Evolutionary conservation across 2,113 vertebrate species (phyloP).

Genomic region (Elanus axillaris): DNA sequence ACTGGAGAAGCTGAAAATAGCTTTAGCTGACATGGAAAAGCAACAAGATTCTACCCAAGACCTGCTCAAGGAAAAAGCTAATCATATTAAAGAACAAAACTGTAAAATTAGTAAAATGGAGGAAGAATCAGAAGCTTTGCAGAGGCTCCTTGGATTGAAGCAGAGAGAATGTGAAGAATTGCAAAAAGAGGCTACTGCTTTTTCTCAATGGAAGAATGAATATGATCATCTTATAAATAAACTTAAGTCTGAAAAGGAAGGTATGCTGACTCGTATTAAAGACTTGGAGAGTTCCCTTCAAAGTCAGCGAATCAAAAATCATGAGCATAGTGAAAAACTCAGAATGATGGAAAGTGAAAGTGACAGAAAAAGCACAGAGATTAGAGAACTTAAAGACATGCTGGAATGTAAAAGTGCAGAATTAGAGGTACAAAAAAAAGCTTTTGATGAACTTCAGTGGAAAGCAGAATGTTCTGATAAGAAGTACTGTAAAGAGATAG

Average conservation of each 20-base stretch:
- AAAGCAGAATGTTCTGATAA: slow-evolving; percentile 67
- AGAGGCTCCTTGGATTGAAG: slow-evolving; percentile 63
- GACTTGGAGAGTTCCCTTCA: slow-evolving; percentile 74
- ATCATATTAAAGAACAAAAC: slow-evolving; percentile 74
- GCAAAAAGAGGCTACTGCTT: slow-evolving; percentile 68
- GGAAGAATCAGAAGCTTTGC: slow-evolving; percentile 73
- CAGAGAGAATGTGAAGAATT: slow-evolving; percentile 76
- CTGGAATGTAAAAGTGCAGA: slow-evolving; percentile 76
- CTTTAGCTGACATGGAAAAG: slow-evolving; percentile 77
- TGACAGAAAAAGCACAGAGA: slow-evolving; percentile 65
- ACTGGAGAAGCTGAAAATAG: slow-evolving; percentile 76
- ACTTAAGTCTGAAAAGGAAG: slow-evolving; percentile 75
- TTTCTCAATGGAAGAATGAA: slow-evolving; percentile 83
- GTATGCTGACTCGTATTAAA: slow-evolving; percentile 68
- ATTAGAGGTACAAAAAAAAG: slow-evolving; percentile 74
- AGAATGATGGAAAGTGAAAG: slow-evolving; percentile 72
- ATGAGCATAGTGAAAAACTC: slow-evolving; percentile 65
- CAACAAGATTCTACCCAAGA: slow-evolving; percentile 72
- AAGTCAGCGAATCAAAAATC: slow-evolving; percentile 61
- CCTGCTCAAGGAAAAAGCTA: slow-evolving; percentile 80
- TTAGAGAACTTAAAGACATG: slow-evolving; percentile 74
- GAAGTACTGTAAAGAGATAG: slow-evolving; percentile 82
- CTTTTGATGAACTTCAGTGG: slow-evolving; percentile 71
- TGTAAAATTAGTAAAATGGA: slow-evolving; percentile 68
- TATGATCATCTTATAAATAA: slow-evolving; percentile 73